Base-by-base conservation (phyloP, 1,140 invertebrate species). In the Scylla paramamosain region DNA sequence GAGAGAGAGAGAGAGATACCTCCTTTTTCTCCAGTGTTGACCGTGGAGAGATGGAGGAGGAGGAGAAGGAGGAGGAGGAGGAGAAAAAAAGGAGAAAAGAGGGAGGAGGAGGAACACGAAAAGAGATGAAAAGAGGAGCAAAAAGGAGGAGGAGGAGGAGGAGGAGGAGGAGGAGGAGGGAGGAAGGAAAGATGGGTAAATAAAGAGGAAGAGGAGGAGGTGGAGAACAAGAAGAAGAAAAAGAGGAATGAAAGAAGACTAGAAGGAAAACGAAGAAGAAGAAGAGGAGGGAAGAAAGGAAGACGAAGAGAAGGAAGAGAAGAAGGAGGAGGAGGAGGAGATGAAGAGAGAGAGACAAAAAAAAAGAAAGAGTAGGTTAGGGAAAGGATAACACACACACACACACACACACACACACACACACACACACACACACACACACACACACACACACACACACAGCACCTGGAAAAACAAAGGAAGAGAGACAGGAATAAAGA, bases 371-470 rank as follows among this genome's bases (percentile, higher is more conserved):
- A 91, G 46, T 29, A 32, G 46, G 25, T 3, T 48, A 29, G 52
- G 29, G 29, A 32, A 91, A 52, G 2, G 10, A n/a, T 2, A 46
- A 46, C 25, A 46, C 4, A n/a, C 20, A 91, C 6, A 91, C 52
- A 45, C 46, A 90, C 46, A 90, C 32, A 46, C 46, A 90, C 46
- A 45, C 46, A 90, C 46, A 90, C 46, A 90, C 46, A 90, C 46
- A 52, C 48, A 91, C n/a, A 91, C n/a, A 91, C 45, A 89, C 45
- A 89, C 45, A 89, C 45, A 89, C 6, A 89, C 45, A 89, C 45
- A 89, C 6, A 89, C 45, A 89, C 45, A 89, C 45, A 89, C 45
- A 89, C 45, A 89, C 6, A 89, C 45, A 89, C 45, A 89, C 45
- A 89, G 16, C 31, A 32, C 45, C 10, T 45, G n/a, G 4, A 45